Conservation (phyloP, 2,888 invertebrate genomes). For the Oligia strigilis region DNA sequence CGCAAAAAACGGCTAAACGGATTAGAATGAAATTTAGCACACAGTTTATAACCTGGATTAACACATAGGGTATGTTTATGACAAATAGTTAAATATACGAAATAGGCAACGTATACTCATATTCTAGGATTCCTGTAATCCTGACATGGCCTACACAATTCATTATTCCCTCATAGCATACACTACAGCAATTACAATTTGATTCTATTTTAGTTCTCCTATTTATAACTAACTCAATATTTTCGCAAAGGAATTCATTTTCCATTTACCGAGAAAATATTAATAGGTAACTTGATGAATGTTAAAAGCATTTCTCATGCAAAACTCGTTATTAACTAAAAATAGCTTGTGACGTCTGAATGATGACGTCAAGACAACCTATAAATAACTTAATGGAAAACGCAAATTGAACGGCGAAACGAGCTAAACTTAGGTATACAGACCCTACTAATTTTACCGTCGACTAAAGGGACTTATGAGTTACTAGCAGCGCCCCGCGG, state of each 20-base stretch:
- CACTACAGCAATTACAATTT: neutral
- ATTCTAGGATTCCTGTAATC: neutral
- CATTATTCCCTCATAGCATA: neutral
- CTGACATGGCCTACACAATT: neutral
- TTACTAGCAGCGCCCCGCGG: too few species aligned
- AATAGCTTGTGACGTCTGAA: conserved; percentile 43
- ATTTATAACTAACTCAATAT: neutral
- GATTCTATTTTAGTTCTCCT: conserved; percentile 8
- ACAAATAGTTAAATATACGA: neutral
- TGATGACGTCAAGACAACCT: conserved; percentile 38
- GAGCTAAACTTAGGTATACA: neutral
- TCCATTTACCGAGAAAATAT: conserved; percentile 6
- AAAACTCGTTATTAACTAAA: conserved; percentile 18
- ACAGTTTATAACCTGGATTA: neutral
- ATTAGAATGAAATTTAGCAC: neutral
- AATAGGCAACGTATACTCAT: neutral
- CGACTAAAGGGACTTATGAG: neutral
- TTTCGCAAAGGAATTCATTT: conserved; percentile 22
- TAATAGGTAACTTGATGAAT: conserved; percentile 4
- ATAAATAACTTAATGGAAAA: conserved; percentile 15
- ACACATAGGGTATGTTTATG: neutral
- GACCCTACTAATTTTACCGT: neutral
- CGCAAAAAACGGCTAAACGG: neutral
- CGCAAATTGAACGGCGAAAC: neutral
- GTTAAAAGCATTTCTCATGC: conserved; percentile 28